Percentiles rank a stretch among this genome's conserved stretches.
Conservation (phyloP, 2,797 vertebrate species). For the Amazona ochrocephala region DNA sequence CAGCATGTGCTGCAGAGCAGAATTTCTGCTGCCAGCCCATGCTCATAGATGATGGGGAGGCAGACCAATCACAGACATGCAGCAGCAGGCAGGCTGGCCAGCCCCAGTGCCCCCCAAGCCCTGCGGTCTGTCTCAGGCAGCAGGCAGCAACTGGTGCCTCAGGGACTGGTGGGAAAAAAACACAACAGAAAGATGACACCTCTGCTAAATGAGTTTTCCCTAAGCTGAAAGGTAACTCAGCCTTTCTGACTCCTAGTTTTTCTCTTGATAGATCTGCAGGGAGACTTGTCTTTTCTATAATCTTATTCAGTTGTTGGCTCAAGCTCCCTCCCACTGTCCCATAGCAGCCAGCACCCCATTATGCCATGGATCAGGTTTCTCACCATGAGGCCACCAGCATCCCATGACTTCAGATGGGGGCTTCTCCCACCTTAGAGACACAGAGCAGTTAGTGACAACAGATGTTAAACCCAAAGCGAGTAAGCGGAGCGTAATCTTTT, state of each 20-base stretch:
- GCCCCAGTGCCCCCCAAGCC: neutral
- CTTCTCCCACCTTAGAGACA: neutral
- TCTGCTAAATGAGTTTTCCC: neutral
- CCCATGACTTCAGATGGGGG: fast-evolving
- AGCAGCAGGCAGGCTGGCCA: neutral
- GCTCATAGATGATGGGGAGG: neutral
- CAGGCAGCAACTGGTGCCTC: neutral
- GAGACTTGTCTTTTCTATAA: neutral
- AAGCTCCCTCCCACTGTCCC: neutral
- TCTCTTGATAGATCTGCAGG: neutral
- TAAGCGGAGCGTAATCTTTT: neutral
- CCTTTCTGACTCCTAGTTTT: neutral
- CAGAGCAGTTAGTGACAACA: neutral
- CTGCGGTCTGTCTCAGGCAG: neutral
- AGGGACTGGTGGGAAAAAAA: neutral
- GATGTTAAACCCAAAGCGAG: neutral
- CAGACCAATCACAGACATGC: neutral
- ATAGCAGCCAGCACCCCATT: neutral
- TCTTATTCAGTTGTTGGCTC: neutral
- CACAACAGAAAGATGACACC: neutral
- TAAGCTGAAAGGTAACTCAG: neutral
- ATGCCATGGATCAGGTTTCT: neutral
- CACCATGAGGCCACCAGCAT: fast-evolving
- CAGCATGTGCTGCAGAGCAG: neutral
- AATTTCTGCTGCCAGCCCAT: neutral